Evolutionary conservation across 2,113 vertebrate species (phyloP), one percentile per base, ranked within the genome.

Genomic region (Odontesthes bonariensis): DNA sequence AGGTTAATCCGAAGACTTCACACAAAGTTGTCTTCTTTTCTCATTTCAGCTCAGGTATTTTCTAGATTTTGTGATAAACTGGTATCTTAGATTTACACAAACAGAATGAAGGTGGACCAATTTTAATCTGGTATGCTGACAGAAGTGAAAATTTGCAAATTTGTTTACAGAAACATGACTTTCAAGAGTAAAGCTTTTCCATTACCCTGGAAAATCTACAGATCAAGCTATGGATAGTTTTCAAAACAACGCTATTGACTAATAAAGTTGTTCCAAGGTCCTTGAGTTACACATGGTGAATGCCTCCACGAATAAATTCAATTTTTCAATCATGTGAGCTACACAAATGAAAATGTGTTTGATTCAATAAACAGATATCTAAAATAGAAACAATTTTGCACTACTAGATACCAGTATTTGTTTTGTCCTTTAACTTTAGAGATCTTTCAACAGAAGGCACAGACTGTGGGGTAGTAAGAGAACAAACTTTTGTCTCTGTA

Each of bases 401-500:
- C 38, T 12, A 38, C 22, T 20, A 22, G 31, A 61, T 31, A 70
- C 19, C 46, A 62, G 59, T 44, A 47, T 46, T n/a, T 49, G 32
- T 49, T 14, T 12, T 75, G 19, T 60, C 9, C 31, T 44, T 61
- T 27, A 42, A 60, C 61, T 38, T n/a, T 19, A 62, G 19, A 60
- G 56, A 47, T 49, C 35, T 53, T 31, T 71, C 53, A 58, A 33
- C 12, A 46, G 38, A 27, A 42, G 38, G 42, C 14, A 2, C 22
- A 59, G 5, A 73, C 58, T 52, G 55, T 31, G 17, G 33, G 0
- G 6, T 3, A 73, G 60, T 40, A 31, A 69, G 68, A 80, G 38
- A 63, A 63, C 60, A 81, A 77, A 78, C 78, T 7, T 76, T 81
- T 86, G 76, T 86, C 56, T 75, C 56, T 19, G 0, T 83, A 79